Percentiles rank a stretch among this genome's conserved stretches.
Evolutionary conservation across 1,140 invertebrate genomes (phyloP).

Genomic region (Paramacrobiotus metropolitanus): DNA sequence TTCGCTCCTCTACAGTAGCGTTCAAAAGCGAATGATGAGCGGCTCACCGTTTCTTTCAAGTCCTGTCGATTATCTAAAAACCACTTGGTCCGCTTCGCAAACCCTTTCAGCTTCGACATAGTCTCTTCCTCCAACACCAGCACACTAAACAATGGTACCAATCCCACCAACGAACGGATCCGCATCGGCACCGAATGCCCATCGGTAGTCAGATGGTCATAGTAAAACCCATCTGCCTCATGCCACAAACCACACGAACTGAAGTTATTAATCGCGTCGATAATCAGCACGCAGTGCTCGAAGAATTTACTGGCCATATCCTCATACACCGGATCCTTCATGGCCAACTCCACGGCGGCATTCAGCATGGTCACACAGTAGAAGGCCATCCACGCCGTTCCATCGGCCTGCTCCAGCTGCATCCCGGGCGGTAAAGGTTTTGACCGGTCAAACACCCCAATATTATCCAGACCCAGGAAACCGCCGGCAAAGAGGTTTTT

Average conservation of each 20-base stretch:
- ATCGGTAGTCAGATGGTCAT: slow-evolving; percentile 20
- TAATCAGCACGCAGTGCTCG: slow-evolving; percentile 24
- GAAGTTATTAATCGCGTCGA: slow-evolving; percentile 22
- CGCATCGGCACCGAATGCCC: slow-evolving; percentile 16
- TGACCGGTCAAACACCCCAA: slow-evolving; percentile 25
- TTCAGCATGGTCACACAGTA: slow-evolving; percentile 24
- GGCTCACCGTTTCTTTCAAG: slow-evolving; percentile 14
- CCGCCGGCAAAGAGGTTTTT: slow-evolving; percentile 24
- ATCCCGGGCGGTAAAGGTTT: slow-evolving; percentile 20
- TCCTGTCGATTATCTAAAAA: slow-evolving; percentile 22
- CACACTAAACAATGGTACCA: slow-evolving; percentile 23
- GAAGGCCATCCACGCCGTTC: slow-evolving; percentile 26
- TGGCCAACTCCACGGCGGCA: slow-evolving; percentile 22
- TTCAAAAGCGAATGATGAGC: background rate
- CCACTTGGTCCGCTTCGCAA: slow-evolving; percentile 21
- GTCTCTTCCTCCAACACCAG: slow-evolving; percentile 20
- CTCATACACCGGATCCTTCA: slow-evolving; percentile 21
- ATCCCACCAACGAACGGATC: slow-evolving; percentile 24
- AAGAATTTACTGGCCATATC: slow-evolving; percentile 26
- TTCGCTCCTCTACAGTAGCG: too few relatives aligned
- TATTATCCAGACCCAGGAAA: slow-evolving; percentile 26
- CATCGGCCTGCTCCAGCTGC: slow-evolving; percentile 23
- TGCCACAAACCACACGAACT: slow-evolving; percentile 21
- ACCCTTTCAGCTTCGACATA: slow-evolving; percentile 17
- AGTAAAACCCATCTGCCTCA: slow-evolving; percentile 25